phyloP scores from a whole-genome alignment of 2,797 vertebrate species.

The Masticophis lateralis region DNA sequence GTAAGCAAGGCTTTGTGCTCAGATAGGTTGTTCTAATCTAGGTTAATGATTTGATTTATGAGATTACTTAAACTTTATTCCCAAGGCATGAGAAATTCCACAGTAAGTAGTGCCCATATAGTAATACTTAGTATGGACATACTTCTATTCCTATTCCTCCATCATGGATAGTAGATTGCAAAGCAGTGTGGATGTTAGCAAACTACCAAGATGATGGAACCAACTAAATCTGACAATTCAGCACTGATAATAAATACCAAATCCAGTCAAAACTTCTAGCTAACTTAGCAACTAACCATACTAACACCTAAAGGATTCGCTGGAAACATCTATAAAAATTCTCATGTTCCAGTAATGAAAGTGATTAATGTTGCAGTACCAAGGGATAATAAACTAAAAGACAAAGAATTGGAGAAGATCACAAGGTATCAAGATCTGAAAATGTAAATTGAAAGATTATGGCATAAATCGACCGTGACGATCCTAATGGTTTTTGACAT shows the following conservation, averaged over 20 bases:
- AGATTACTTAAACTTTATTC: not conserved
- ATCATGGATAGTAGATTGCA: rapidly evolving
- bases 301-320: not conserved
- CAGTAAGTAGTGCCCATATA: not conserved
- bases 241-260: slow-evolving; percentile 43
- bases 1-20: not conserved
- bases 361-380: not conserved
- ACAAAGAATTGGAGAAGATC: not conserved
- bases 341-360: not conserved
- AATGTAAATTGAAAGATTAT: not conserved
- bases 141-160: rapidly evolving
- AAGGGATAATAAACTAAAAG: not conserved
- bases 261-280: not conserved
- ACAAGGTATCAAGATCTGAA: not conserved
- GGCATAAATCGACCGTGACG: not conserved
- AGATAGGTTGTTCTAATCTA: not conserved
- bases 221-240: slow-evolving; percentile 52
- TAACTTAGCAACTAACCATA: not conserved
- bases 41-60: not conserved
- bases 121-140: not conserved
- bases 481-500: not conserved
- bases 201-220: slow-evolving; percentile 35
- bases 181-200: not conserved
- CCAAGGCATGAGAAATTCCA: not conserved
- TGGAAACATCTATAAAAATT: not conserved